Percentiles rank a stretch among this genome's conserved stretches.
phyloP scores from a whole-genome alignment of 1,140 invertebrate genomes.

The Anastrepha ludens region DNA sequence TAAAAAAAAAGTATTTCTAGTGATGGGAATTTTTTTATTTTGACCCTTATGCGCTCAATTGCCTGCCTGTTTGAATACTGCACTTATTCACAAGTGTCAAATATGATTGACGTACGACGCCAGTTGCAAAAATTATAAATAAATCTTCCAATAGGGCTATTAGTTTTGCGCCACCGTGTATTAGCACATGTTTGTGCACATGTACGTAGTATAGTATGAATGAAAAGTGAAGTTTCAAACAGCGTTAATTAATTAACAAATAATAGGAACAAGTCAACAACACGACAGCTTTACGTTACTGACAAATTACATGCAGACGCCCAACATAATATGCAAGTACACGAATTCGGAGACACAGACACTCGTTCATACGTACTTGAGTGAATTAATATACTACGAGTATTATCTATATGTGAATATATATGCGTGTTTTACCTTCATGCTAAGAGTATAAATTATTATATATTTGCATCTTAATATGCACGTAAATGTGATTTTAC shows the following conservation, averaged over 20 bases:
- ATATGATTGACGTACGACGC: too few relatives aligned
- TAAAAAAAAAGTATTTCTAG: background rate
- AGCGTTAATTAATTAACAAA: conserved; percentile 54
- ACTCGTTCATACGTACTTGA: too few relatives aligned
- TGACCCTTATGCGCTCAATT: too few relatives aligned
- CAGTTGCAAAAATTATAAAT: too few relatives aligned
- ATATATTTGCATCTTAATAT: background rate
- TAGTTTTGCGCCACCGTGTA: too few relatives aligned
- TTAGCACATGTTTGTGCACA: background rate
- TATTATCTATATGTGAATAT: too few relatives aligned
- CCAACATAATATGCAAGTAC: background rate
- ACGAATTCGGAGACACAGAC: background rate
- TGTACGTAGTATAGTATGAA: background rate
- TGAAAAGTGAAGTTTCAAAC: conserved; percentile 49
- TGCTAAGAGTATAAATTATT: background rate
- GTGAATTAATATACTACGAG: too few relatives aligned
- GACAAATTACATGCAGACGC: conserved; percentile 46
- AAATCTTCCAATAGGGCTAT: too few relatives aligned
- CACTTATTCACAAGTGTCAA: too few relatives aligned
- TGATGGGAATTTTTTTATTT: background rate
- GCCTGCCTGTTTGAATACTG: too few relatives aligned
- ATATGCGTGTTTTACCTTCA: too few relatives aligned
- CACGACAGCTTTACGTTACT: conserved; percentile 41
- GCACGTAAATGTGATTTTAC: background rate
- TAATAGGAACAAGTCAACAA: conserved; percentile 9